Percentiles rank a stretch among this genome's conserved stretches.
Conservation (phyloP, 2,888 invertebrate genomes). For the Parnassius smintheus region DNA sequence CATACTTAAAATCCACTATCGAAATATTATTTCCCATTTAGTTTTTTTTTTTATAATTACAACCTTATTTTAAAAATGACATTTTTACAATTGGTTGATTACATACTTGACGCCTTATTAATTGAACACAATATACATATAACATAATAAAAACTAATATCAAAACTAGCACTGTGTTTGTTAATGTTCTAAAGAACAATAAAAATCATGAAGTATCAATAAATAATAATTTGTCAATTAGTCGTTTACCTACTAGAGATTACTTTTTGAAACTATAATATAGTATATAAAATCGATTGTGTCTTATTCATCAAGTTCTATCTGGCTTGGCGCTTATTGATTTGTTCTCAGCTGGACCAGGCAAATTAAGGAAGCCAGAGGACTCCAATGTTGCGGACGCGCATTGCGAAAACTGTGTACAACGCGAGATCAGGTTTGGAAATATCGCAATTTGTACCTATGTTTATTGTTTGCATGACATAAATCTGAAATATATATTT, state of each 20-base stretch:
- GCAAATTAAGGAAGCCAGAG: conserved; percentile 56
- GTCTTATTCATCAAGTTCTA: conserved; percentile 30
- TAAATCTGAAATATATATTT: conserved; percentile 30
- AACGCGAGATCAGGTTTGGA: conserved; percentile 63
- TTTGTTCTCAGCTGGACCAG: conserved; percentile 71
- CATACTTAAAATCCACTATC: not conserved
- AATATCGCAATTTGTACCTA: conserved; percentile 47
- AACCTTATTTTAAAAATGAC: no score
- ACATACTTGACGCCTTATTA: no score
- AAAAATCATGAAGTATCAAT: not conserved
- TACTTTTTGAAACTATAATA: not conserved
- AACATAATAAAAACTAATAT: not conserved
- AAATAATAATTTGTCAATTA: not conserved
- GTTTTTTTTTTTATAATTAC: no score
- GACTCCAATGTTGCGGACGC: conserved; percentile 43
- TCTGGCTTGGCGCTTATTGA: conserved; percentile 69
- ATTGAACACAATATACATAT: no score
- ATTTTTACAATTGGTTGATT: no score
- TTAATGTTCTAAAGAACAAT: no score
- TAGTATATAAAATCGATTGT: not conserved
- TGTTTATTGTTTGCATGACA: conserved; percentile 48
- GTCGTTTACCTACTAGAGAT: not conserved
- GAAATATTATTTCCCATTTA: no score
- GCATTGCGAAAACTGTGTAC: conserved; percentile 57
- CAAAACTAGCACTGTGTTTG: not conserved